Base-by-base conservation (phyloP, 2,888 invertebrate genomes). In the Folsomia candida region DNA sequence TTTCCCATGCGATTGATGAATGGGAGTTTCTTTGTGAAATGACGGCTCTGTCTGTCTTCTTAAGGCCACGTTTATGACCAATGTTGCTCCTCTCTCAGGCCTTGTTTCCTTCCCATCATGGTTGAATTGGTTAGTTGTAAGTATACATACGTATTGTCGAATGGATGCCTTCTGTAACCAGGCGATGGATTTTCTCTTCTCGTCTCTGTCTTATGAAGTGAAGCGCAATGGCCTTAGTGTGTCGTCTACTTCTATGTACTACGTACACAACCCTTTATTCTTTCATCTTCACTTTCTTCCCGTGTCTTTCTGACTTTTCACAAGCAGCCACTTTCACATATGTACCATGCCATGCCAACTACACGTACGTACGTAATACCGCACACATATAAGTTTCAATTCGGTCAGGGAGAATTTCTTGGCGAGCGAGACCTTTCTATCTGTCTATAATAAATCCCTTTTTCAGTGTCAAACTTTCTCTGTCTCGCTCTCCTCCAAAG, bases 401-500 rank as follows among this genome's bases (percentile, higher is more conserved):
- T 37, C 37, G 37, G 37, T 14, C 37, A 37, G 37, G 14, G 14
- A 37, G 37, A 14, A 9, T 37, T 37, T 37, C 37, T 9, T n/a
- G n/a, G n/a, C n/a, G n/a, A n/a, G n/a, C n/a, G n/a, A 4, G 4
- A 37, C 37, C 14, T 14, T 37, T 54, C 20, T 54, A 54, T 54
- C 54, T 20, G n/a, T 22, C 6, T 54, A 20, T 54, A 18, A 54
- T 54, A 54, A 54, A 54, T 20, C 22, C 54, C 54, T 54, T 47
- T 47, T 54, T 54, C 54, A 54, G 54, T 54, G 22, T 54, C 54
- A 54, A 54, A 54, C 54, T 54, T 54, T 54, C 54, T 22, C n/a
- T 18, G 9, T 9, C 9, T 11, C 47, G 18, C 18, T 47, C 18
- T 18, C 18, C n/a, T n/a, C n/a, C n/a, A n/a, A n/a, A n/a, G n/a